These are phyloP conservation scores for Ploceus nigricollis DNA, from an alignment of 2,113 vertebrate species.

Conservation along the genomic window DNA sequence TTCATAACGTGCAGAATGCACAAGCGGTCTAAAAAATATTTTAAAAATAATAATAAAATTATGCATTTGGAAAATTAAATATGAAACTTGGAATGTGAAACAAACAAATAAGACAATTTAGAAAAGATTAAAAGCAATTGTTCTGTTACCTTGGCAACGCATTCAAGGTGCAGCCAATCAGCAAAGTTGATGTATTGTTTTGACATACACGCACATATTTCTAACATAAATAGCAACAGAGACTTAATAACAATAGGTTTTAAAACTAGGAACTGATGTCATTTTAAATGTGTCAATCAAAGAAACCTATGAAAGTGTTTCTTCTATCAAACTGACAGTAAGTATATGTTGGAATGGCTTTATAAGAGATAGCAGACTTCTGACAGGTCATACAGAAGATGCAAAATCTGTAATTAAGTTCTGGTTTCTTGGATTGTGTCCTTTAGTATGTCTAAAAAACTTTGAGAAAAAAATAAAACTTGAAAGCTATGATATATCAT, in stretches of 20 bases:
- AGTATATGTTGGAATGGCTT: conserved; percentile 76
- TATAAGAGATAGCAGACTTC: conserved; percentile 71
- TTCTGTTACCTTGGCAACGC: conserved; percentile 81
- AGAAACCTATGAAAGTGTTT: conserved; percentile 72
- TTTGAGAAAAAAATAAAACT: conserved; percentile 65
- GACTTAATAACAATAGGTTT: conserved; percentile 82
- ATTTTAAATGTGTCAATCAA: conserved; percentile 81
- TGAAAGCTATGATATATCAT: conserved; percentile 39
- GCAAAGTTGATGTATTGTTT: conserved; percentile 81
- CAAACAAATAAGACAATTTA: conserved; percentile 74
- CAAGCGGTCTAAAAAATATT: not conserved
- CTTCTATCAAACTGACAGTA: conserved; percentile 77
- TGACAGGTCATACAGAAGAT: conserved; percentile 75
- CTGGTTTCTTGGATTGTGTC: conserved; percentile 63
- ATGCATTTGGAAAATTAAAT: conserved; percentile 21
- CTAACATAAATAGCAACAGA: conserved; percentile 86
- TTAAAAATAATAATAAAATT: not conserved
- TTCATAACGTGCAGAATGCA: not conserved
- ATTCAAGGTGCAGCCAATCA: conserved; percentile 77
- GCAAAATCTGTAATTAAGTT: conserved; percentile 74
- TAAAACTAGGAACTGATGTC: conserved; percentile 78
- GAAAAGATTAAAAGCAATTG: conserved; percentile 82
- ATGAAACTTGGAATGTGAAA: conserved; percentile 41
- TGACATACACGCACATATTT: conserved; percentile 78
- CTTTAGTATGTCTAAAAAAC: conserved; percentile 54